Conservation (phyloP, 2,797 vertebrate genomes). For the Sebastiscus albofasciatus region DNA sequence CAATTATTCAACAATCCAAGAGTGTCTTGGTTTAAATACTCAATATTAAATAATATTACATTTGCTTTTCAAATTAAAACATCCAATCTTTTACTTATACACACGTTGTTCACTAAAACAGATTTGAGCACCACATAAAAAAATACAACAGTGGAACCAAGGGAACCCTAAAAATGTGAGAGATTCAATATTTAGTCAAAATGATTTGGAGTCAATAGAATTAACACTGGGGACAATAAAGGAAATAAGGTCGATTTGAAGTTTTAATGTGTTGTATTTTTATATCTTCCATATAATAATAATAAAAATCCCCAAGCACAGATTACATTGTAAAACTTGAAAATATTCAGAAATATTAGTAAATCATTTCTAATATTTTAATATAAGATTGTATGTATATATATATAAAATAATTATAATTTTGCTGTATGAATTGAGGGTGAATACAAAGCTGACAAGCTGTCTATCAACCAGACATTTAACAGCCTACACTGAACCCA, state of each 20-base stretch:
- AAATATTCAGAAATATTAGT: not conserved
- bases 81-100: not conserved
- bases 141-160: not conserved
- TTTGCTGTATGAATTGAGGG: not conserved
- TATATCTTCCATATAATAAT: not conserved
- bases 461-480: not conserved
- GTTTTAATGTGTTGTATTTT: not conserved
- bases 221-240: not conserved
- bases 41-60: not conserved
- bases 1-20: not conserved
- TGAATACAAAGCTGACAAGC: not conserved
- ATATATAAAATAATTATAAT: not conserved
- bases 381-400: no score
- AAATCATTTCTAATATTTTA: not conserved
- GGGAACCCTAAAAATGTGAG: not conserved
- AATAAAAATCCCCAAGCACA: not conserved
- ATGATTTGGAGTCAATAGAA: not conserved
- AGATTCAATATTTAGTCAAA: conserved; percentile 6
- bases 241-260: not conserved
- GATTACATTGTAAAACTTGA: not conserved
- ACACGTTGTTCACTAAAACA: not conserved
- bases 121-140: not conserved
- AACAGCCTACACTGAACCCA: not conserved
- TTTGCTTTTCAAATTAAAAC: not conserved
- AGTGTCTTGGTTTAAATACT: not conserved